phyloP scores from a whole-genome alignment of 2,113 vertebrate genomes.

The Sclerurus mexicanus region DNA sequence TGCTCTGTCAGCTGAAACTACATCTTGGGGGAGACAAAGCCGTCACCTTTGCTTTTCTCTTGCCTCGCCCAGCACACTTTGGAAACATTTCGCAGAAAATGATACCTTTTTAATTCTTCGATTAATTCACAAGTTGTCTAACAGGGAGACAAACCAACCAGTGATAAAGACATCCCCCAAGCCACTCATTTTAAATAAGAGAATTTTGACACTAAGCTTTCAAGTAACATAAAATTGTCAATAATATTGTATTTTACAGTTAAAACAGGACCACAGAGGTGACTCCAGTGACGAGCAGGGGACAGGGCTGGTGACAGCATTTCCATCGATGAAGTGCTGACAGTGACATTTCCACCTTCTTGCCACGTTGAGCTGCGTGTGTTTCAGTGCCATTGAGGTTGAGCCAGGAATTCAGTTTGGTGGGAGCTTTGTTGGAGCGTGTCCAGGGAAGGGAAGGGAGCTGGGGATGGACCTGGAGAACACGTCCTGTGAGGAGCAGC shows the following conservation, averaged over 20 bases:
- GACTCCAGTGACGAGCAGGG: fast-evolving
- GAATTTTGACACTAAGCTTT: not conserved
- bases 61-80: not conserved
- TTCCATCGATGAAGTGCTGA: not conserved
- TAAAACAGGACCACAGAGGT: not conserved
- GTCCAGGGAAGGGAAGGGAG: not conserved
- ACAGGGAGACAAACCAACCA: not conserved
- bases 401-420: not conserved
- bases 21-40: not conserved
- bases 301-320: not conserved
- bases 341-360: not conserved
- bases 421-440: not conserved
- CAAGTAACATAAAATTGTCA: too few relatives aligned
- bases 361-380: not conserved
- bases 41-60: not conserved
- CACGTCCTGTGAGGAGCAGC: not conserved
- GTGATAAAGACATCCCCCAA: not conserved
- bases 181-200: not conserved
- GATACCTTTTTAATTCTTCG: not conserved
- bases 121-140: not conserved
- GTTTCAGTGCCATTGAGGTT: not conserved
- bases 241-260: fast-evolving
- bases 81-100: not conserved
- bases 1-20: not conserved
- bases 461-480: not conserved